Evolutionary conservation across 2,797 vertebrate genomes (phyloP), one percentile per base, ranked within the genome.

Genomic region (Cottoperca gobio): DNA sequence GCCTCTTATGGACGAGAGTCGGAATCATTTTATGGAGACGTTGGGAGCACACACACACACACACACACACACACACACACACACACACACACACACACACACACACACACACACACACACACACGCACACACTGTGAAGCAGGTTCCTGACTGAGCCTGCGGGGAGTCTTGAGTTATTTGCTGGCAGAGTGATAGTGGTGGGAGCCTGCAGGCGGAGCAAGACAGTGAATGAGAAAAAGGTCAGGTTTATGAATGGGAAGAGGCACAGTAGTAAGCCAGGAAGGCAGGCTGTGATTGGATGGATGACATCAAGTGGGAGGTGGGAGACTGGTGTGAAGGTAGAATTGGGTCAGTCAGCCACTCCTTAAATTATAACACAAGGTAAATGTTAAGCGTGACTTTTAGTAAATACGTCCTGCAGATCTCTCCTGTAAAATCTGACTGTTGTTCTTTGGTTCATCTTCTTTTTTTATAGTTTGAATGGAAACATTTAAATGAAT

Each of bases 211-310:
- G 65, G 42, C 48, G 57, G 63, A 78, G 55, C 46, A 66, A 59
- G 13, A 52, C 8, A n/a, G 21, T 68, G 45, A 80, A 67, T 53
- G 55, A 66, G 49, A 37, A 43, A 26, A 52, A 35, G 8, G 11
- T 21, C 39, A 17, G 26, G n/a, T 71, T 83, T 73, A 67, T 79
- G 70, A 82, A 81, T 77, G 69, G 24, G 9, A 54, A 58, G 37
- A 75, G 24, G 50, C 40, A 6, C 13, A 16, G 26, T 28, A 19
- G 46, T 42, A 37, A 46, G 13, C 13, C 45, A 16, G 40, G 46
- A 33, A 8, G 31, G 54, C 31, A 45, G 17, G 31, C 21, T 52
- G 66, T 55, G 61, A 68, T 80, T 70, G 40, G 52, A 19, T 28
- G 17, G 12, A 54, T 54, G 50, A 40, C 49, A 14, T 39, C 6